phyloP scores from a whole-genome alignment of 2,888 invertebrate species.

The Anticlea derivata region DNA sequence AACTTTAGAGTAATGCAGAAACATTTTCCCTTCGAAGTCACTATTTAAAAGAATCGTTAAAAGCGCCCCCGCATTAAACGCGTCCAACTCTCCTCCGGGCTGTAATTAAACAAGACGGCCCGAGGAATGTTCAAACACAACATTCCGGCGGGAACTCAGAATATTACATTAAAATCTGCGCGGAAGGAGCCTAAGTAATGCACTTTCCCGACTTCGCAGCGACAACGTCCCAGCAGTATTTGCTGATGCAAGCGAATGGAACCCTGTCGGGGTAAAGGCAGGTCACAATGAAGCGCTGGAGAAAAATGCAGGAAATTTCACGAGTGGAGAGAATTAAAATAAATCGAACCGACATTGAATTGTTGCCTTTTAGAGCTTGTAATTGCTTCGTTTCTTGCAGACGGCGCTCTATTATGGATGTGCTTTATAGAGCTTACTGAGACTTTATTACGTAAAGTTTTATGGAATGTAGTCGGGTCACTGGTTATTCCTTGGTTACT shows the following conservation, averaged over 20 bases:
- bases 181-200: slow-evolving; percentile 53
- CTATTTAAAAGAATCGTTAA: slow-evolving; percentile 42
- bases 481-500: background rate
- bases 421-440: slow-evolving; percentile 12
- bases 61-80: slow-evolving; percentile 44
- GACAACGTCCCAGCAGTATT: slow-evolving; percentile 40
- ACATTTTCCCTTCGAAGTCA: slow-evolving; percentile 38
- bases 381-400: slow-evolving; percentile 36
- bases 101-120: slow-evolving; percentile 47
- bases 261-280: slow-evolving; percentile 32
- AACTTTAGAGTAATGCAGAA: slow-evolving; percentile 37
- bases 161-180: slow-evolving; percentile 58
- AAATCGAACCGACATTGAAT: slow-evolving; percentile 57
- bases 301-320: slow-evolving; percentile 46
- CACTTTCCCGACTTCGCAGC: slow-evolving; percentile 46
- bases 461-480: background rate
- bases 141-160: slow-evolving; percentile 48
- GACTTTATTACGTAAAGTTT: background rate
- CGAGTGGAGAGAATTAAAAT: slow-evolving; percentile 54
- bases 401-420: slow-evolving; percentile 30
- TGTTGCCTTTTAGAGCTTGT: slow-evolving; percentile 46
- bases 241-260: slow-evolving; percentile 25
- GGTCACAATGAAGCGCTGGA: slow-evolving; percentile 47
- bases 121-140: slow-evolving; percentile 48
- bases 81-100: slow-evolving; percentile 33